Evolutionary conservation across 2,113 vertebrate genomes (phyloP).

Genomic region (Desmodus rotundus): DNA sequence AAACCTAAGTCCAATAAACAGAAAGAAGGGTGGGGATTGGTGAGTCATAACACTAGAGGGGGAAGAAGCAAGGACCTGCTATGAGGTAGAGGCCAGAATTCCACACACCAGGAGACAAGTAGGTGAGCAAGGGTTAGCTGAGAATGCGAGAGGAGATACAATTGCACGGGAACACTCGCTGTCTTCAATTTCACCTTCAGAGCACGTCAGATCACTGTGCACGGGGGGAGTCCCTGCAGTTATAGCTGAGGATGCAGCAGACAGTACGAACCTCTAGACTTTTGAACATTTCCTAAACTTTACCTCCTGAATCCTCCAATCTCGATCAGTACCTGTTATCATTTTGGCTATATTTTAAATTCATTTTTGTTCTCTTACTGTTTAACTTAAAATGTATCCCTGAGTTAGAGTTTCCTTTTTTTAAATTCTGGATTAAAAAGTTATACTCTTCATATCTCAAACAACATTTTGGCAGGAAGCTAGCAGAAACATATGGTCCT

Average conservation of each 20-base stretch:
- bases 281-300: background rate
- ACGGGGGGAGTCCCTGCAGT: background rate
- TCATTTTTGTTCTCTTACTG: conserved; percentile 31
- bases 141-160: background rate
- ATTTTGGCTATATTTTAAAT: conserved; percentile 8
- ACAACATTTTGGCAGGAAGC: conserved; percentile 75
- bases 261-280: background rate
- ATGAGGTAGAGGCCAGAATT: background rate
- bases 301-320: background rate
- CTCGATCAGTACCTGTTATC: background rate
- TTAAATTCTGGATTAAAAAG: conserved; percentile 63
- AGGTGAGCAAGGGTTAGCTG: background rate
- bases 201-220: background rate
- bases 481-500: conserved; percentile 75
- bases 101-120: background rate
- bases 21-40: background rate
- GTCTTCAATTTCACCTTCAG: background rate
- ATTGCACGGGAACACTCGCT: background rate
- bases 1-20: background rate
- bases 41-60: background rate
- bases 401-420: conserved; percentile 49
- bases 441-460: conserved; percentile 57
- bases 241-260: background rate
- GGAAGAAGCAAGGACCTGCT: background rate
- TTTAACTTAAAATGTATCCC: conserved; percentile 24